These are phyloP conservation scores for Pocota personata DNA, from an alignment of 2,888 invertebrate species.

Conservation along the genomic window DNA sequence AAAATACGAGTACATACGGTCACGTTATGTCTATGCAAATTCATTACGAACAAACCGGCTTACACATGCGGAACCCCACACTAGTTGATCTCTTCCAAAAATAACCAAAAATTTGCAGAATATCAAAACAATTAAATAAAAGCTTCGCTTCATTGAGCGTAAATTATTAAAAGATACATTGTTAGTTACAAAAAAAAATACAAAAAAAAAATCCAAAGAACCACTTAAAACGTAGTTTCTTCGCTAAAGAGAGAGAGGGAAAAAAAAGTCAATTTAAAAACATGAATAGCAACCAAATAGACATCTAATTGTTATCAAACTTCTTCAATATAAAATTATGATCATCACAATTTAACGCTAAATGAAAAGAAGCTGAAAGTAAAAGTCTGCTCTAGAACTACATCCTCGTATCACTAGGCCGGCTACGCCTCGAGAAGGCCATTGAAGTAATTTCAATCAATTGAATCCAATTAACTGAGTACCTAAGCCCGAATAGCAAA, in stretches of 20 bases:
- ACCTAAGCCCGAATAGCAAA: constrained; percentile 26
- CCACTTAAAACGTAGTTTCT: constrained; percentile 5
- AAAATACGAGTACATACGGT: background rate
- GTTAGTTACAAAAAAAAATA: background rate
- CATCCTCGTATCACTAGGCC: background rate
- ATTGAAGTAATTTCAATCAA: constrained; percentile 65
- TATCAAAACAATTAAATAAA: background rate
- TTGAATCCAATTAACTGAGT: constrained; percentile 56
- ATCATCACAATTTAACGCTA: constrained; percentile 29
- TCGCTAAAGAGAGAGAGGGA: background rate
- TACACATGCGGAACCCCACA: background rate
- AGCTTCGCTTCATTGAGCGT: constrained; percentile 4
- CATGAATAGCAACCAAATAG: constrained; percentile 5
- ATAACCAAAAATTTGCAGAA: background rate
- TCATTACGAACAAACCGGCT: background rate
- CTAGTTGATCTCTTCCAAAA: background rate
- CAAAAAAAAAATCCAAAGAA: background rate
- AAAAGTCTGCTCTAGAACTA: background rate
- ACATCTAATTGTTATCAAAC: constrained; percentile 14
- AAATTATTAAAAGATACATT: background rate
- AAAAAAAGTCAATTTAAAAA: constrained; percentile 24
- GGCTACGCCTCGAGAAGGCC: constrained; percentile 27
- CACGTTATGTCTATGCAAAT: background rate
- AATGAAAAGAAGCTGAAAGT: constrained; percentile 24
- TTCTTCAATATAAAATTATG: constrained; percentile 21